A percentile compares a stretch with the other conserved stretches of the same genome.
Conservation (phyloP, 2,797 vertebrate genomes). For the Miopithecus talapoin region DNA sequence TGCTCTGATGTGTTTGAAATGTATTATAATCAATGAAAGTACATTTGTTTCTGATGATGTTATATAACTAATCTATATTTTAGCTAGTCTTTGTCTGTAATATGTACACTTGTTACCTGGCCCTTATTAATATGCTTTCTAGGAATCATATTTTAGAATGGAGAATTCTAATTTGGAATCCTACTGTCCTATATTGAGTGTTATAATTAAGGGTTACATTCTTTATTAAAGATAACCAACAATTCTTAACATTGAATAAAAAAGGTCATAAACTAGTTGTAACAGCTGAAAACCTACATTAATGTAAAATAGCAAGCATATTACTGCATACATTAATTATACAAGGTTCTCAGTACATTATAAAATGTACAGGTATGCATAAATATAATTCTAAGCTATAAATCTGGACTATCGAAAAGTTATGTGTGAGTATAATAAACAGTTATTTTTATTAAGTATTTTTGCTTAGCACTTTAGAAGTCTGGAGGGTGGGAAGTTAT, state of each 20-base stretch:
- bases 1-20: conserved; percentile 61
- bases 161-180: conserved; percentile 19
- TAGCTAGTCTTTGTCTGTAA: neutral
- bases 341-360: neutral
- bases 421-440: neutral
- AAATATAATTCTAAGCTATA: conserved; percentile 6
- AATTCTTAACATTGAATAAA: conserved; percentile 35
- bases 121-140: neutral
- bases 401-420: neutral
- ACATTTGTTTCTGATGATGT: conserved; percentile 33
- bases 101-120: conserved; percentile 16
- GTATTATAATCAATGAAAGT: conserved; percentile 55
- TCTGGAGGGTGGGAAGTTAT: neutral
- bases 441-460: conserved; percentile 12
- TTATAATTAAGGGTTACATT: neutral
- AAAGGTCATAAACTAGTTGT: neutral
- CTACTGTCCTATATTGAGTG: neutral
- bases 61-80: neutral
- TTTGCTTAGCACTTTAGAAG: conserved; percentile 10
- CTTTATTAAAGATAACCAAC: conserved; percentile 30
- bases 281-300: neutral
- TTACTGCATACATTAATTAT: neutral
- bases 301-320: neutral
- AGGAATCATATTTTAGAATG: neutral
- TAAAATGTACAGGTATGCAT: neutral